Base-by-base conservation (phyloP, 2,888 invertebrate species). In the Rhimphoctona megacephalus region DNA sequence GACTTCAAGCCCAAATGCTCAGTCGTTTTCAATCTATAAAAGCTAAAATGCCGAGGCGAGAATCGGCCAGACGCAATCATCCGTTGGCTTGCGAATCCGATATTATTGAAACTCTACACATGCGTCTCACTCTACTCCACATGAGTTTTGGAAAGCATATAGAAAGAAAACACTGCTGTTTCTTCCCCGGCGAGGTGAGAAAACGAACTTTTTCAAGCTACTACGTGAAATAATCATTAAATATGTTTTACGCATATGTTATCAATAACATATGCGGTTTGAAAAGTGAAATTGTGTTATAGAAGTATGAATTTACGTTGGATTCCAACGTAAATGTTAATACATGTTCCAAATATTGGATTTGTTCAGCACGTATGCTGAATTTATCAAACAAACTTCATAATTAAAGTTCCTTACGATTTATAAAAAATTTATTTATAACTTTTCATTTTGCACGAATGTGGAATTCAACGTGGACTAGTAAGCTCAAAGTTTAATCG, bases 71-170 rank as follows among this genome's bases (percentile, higher is more conserved):
- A 66, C 96, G 98, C 49, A 98, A 97, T 94, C 99, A 99, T 94
- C 97, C 97, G 0, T 95, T 98, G 90, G 98, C 98, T 36, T 97
- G 98, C 92, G 98, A 98, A 95, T 98, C 97, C 57, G 98, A 98
- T 94, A 98, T 98, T 70, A 97, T 98, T 92, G 98, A 98, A 94
- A 98, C 98, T 0, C 95, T 98, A 89, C 98, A 98, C 92, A 99
- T 98, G 97, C 96, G 98, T 89, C 96, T 99, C 76, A 98, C 98
- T 79, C 95, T 99, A 83, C 95, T 99, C 87, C 98, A 98, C 95
- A 98, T 98, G 98, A 97, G 98, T 30, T 98, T 98, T 95, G 98
- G 98, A 77, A 98, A 98, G 95, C 98, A 98, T 94, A 98, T 99
- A 93, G 98, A 98, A 94, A 96, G 98, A 91, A 98, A 97, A 93